Evolutionary conservation across 2,888 invertebrate genomes (phyloP), one percentile per base, ranked within the genome.

Genomic region (Drosophila merina): DNA sequence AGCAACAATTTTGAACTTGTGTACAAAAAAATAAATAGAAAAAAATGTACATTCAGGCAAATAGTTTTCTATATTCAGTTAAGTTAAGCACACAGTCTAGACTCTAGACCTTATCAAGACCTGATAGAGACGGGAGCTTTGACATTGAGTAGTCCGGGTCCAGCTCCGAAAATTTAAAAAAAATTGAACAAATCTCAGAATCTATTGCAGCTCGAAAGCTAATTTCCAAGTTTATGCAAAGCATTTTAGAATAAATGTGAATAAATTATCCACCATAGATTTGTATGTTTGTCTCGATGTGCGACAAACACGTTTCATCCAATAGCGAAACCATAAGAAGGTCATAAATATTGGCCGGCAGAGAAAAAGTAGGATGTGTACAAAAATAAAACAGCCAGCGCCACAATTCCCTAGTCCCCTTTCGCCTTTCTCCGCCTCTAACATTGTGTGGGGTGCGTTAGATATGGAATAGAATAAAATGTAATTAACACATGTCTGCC

Each of bases 281-380:
- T 38, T 59, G 52, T 26, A 48, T 38, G 49, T 44, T 52, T 38
- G 49, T 31, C 52, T 31, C 72, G 49, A 57, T 62, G 64, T 72
- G 85, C 62, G 76, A 76, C 83, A 86, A 74, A 75, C 86, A 80
- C 86, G 86, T 85, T 86, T 82, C 44, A 48, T 60, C 49, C 58
- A 63, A 58, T 57, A 64, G 76, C 70, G 84, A 81, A 81, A 81
- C 80, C 80, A 81, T 81, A 86, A 79, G 84, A 80, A 86, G 77
- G 80, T 79, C 84, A 71, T 38, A 72, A 62, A 83, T 75, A 83
- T 86, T 63, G 77, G 74, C 59, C 71, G 74, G 45, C 31, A 25
- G 45, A 45, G 36, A 72, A 58, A 58, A 58, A 40, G 50, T 63
- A 60, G 54, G 57, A 73, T 48, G 69, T 56, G 48, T 40, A 57